Evolutionary conservation across 2,797 vertebrate species (phyloP), one percentile per base, ranked within the genome.

Genomic region (Hypotaenidia okinawae): DNA sequence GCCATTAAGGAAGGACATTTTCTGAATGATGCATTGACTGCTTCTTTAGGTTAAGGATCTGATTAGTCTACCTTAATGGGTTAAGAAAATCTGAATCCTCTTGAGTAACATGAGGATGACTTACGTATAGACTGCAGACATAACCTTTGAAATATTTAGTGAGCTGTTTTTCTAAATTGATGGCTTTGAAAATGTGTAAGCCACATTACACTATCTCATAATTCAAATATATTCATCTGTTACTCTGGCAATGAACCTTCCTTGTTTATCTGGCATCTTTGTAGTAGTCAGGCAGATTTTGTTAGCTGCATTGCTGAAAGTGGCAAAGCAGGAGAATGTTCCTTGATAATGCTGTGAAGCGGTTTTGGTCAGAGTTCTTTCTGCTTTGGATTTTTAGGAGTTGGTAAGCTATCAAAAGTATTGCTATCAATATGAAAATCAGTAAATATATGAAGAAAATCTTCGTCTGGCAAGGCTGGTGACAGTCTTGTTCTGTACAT

Each of bases 241-340:
- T 89, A 19, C 52, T 11, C 37, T 57, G 28, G 32, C 69, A 21
- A 4, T 49, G 33, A 91, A 63, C n/a, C 39, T 90, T 37, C 39
- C 69, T 57, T 86, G 3, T 32, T 85, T 87, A 69, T 32, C 51
- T 84, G 54, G 15, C n/a, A 9, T 52, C 19, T 69, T 66, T 51
- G 57, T 17, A 13, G 39, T 51, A 51, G 28, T 47, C 1, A 0
- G 27, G 54, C 59, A 4, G 45, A 9, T 35, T 81, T 75, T 0
- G 1, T 24, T n/a, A 51, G 25, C 51, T 72, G 37, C 18, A 0
- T 51, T 57, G 54, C 55, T 86, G 8, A 28, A 15, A 74, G 73
- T 21, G 18, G 63, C 54, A 74, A 58, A 92, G 52, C 39, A 33
- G 22, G 33, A 51, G 23, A 21, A 28, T 0, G 1, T 39, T 92